Evolutionary conservation across 2,113 vertebrate genomes (phyloP).

Genomic region (Pelodiscus sinensis): DNA sequence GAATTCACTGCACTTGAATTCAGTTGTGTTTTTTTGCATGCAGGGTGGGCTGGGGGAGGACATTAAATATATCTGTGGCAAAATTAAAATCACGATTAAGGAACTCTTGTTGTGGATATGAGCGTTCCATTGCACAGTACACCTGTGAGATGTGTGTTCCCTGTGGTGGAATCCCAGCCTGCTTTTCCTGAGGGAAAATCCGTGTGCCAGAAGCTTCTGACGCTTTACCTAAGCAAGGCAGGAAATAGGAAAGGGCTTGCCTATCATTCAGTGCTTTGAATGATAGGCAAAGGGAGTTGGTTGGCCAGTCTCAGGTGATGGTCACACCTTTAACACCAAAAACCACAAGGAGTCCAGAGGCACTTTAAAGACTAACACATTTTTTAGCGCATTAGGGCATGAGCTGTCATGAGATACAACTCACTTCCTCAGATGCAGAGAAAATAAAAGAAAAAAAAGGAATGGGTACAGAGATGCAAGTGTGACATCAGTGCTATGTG

Average conservation of each 20-base stretch:
- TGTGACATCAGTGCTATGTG: too few species aligned
- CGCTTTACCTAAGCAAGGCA: background rate
- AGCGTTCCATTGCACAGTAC: background rate
- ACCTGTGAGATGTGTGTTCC: background rate
- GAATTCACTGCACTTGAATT: background rate
- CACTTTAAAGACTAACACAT: too few species aligned
- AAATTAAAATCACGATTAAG: background rate
- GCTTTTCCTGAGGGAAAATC: background rate
- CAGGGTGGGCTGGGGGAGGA: background rate
- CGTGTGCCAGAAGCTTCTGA: background rate
- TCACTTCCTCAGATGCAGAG: too few species aligned
- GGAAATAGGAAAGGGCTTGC: background rate
- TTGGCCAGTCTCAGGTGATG: background rate
- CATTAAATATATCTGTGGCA: background rate
- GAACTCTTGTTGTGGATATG: rapidly evolving
- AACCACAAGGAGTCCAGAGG: too few species aligned
- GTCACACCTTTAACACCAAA: background rate
- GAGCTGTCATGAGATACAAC: too few species aligned
- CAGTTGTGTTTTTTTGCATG: background rate
- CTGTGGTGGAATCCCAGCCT: background rate
- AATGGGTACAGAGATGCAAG: too few species aligned
- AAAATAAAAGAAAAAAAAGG: too few species aligned
- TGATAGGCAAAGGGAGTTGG: background rate
- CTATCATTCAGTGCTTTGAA: background rate
- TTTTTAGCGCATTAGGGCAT: too few species aligned